Percentiles rank a stretch among this genome's conserved stretches.
These are phyloP conservation scores for Coturnix japonica DNA, from an alignment of 2,113 vertebrate genomes.

Conservation along the genomic window DNA sequence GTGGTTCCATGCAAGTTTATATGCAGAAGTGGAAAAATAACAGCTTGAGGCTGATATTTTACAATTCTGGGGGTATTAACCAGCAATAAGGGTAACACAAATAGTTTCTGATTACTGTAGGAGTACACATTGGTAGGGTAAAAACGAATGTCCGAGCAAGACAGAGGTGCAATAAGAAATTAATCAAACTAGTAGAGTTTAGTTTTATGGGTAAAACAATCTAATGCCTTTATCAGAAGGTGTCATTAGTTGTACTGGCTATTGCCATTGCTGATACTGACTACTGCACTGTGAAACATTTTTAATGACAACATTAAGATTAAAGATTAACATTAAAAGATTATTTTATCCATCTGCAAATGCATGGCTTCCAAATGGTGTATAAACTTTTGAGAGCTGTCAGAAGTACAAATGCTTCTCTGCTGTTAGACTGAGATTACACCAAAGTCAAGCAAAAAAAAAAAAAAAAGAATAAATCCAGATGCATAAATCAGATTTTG, in stretches of 20 bases:
- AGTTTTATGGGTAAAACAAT: not conserved
- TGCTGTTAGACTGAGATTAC: not conserved
- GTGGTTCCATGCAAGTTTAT: not conserved
- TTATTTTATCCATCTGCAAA: not conserved
- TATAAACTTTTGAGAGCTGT: not conserved
- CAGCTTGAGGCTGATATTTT: not conserved
- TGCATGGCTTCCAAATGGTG: not conserved
- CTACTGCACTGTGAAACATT: not conserved
- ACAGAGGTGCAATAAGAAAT: not conserved
- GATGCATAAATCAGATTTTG: not conserved
- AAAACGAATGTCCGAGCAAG: no score
- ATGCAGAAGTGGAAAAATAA: not conserved
- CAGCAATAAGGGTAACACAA: not conserved
- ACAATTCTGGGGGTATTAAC: not conserved
- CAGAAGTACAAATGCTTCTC: not conserved
- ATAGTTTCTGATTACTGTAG: not conserved
- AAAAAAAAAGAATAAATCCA: not conserved
- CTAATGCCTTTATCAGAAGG: not conserved
- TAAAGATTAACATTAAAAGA: no score
- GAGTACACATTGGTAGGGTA: not conserved
- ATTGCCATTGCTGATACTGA: no score
- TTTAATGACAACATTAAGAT: not conserved
- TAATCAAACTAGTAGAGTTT: not conserved
- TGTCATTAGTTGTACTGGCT: not conserved
- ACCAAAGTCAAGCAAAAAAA: not conserved